phyloP scores from a whole-genome alignment of 2,797 vertebrate genomes.

The Silurus lanzhouensis region DNA sequence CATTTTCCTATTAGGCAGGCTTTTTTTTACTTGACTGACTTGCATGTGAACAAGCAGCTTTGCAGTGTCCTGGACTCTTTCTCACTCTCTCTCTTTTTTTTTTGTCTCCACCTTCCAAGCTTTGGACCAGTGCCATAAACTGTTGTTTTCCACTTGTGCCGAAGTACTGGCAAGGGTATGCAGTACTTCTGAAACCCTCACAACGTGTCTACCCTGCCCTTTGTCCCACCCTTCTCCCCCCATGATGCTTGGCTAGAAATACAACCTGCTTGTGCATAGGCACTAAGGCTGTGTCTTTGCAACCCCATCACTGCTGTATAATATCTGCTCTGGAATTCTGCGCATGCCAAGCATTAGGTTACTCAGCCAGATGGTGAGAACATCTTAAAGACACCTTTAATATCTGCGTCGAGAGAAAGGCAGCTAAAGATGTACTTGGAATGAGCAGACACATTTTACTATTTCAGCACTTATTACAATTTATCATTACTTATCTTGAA shows the following conservation, averaged over 20 bases:
- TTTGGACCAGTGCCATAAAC: constrained; percentile 77
- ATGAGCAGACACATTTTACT: neutral
- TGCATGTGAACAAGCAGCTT: constrained; percentile 71
- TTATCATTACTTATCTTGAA: neutral
- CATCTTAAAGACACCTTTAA: constrained; percentile 32
- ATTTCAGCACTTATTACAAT: neutral
- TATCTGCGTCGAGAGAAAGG: constrained; percentile 18
- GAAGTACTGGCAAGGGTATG: constrained; percentile 65
- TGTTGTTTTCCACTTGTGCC: constrained; percentile 72
- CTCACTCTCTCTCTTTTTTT: neutral
- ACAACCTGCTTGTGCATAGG: constrained; percentile 57
- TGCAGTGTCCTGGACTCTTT: constrained; percentile 66
- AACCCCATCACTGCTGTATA: constrained; percentile 46
- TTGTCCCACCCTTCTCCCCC: constrained; percentile 32
- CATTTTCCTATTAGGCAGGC: constrained; percentile 65
- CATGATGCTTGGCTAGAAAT: constrained; percentile 54
- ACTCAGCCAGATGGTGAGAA: constrained; percentile 58
- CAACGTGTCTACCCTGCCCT: constrained; percentile 47
- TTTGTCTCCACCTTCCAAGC: constrained; percentile 71
- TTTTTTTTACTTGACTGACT: constrained; percentile 72
- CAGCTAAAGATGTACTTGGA: neutral
- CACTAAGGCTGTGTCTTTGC: constrained; percentile 2
- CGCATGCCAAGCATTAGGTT: constrained; percentile 63
- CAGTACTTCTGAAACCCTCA: constrained; percentile 59
- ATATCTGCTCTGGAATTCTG: constrained; percentile 60